These are phyloP conservation scores for Amblyjoppa proteus DNA, from an alignment of 2,888 invertebrate species.

Conservation along the genomic window DNA sequence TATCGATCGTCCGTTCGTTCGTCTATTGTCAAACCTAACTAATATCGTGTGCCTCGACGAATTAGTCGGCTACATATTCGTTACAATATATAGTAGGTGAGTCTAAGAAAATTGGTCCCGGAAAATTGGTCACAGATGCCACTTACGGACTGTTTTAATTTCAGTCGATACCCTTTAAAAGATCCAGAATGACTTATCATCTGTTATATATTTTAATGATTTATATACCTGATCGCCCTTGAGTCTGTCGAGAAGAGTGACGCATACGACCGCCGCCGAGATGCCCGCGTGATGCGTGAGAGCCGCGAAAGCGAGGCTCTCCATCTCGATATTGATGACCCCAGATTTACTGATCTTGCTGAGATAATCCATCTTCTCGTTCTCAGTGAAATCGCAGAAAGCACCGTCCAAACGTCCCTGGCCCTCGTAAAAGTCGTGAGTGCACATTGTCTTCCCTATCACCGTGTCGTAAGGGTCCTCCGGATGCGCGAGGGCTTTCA, in stretches of 20 bases:
- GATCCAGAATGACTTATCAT: neutral
- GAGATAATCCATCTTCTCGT: conserved; percentile 96
- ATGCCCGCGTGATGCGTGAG: conserved; percentile 97
- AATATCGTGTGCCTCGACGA: no score
- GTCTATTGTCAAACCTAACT: no score
- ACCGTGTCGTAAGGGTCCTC: conserved; percentile 94
- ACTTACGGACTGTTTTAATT: neutral
- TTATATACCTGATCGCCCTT: conserved; percentile 95
- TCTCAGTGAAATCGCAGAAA: conserved; percentile 96
- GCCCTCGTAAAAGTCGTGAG: conserved; percentile 99
- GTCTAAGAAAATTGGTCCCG: no score
- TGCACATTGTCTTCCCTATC: conserved; percentile 97
- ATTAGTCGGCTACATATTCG: no score
- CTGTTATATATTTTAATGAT: neutral
- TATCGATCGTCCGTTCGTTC: no score
- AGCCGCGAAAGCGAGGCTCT: conserved; percentile 96
- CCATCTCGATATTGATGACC: conserved; percentile 99
- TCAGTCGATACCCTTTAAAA: neutral
- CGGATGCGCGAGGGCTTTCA: conserved; percentile 90
- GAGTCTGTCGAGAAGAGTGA: conserved; percentile 95
- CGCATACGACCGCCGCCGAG: conserved; percentile 97
- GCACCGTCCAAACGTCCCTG: conserved; percentile 98
- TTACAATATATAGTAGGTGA: no score
- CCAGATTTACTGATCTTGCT: conserved; percentile 91
- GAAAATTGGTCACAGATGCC: neutral